A percentile compares a stretch with the other conserved stretches of the same genome.
Conservation (phyloP, 2,113 vertebrate genomes). For the Chionomys nivalis region DNA sequence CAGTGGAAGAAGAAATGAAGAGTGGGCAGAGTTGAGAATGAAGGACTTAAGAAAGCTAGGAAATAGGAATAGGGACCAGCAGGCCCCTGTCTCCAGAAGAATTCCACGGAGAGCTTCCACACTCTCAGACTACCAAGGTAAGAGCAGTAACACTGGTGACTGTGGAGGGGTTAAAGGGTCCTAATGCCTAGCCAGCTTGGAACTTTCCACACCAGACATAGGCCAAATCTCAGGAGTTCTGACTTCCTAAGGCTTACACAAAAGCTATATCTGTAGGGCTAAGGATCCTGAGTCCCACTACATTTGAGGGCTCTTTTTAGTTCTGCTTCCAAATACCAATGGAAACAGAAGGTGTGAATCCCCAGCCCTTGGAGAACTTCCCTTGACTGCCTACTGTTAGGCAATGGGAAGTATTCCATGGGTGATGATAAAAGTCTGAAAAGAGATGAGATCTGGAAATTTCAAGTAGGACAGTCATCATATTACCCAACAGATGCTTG, state of each 20-base stretch:
- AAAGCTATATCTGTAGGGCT: neutral
- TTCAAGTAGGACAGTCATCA: neutral
- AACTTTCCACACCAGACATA: neutral
- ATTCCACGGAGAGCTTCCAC: neutral
- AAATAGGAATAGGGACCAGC: neutral
- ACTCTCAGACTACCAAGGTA: neutral
- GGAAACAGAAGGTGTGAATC: neutral
- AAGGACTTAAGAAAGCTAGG: neutral
- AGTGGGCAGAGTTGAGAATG: neutral
- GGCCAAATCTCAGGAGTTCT: neutral
- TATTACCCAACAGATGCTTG: neutral
- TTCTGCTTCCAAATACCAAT: neutral
- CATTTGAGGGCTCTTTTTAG: neutral
- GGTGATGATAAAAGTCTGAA: neutral
- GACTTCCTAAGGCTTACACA: neutral
- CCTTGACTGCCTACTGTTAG: neutral
- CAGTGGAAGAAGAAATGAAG: neutral
- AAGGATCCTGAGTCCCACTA: neutral
- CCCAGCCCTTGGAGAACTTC: neutral
- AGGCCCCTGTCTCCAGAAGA: neutral
- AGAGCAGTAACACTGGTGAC: neutral
- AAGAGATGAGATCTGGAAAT: neutral
- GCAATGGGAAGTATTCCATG: neutral
- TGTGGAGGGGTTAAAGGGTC: neutral
- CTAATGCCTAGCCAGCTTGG: neutral